phyloP scores from a whole-genome alignment of 2,888 invertebrate species.

The Raillietiella orientalis region DNA sequence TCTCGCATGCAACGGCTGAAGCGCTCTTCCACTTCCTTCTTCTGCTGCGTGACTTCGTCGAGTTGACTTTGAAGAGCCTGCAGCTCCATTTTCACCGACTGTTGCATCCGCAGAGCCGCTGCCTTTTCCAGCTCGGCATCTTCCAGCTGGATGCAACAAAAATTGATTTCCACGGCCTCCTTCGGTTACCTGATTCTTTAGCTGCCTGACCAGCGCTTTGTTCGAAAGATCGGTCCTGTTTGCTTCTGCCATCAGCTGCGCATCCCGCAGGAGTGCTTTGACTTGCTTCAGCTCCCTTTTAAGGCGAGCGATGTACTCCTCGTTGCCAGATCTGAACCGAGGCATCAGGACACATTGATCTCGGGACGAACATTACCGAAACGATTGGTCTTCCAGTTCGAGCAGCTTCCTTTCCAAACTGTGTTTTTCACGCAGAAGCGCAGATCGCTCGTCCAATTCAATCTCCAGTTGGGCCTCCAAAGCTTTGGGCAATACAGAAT shows the following conservation, averaged over 20 bases:
- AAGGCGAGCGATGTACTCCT: constrained; percentile 14
- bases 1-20: constrained; percentile 35
- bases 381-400: constrained; percentile 30
- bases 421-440: constrained; percentile 55
- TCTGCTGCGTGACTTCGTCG: constrained; percentile 38
- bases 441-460: constrained; percentile 66
- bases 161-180: no score
- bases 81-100: constrained; percentile 54
- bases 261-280: constrained; percentile 59
- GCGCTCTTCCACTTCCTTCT: constrained; percentile 46
- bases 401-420: constrained; percentile 58
- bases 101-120: constrained; percentile 53
- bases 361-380: constrained; percentile 8
- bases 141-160: no score
- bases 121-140: constrained; percentile 59
- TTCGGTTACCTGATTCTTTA: constrained; percentile 54
- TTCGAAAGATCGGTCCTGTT: constrained; percentile 33
- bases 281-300: constrained; percentile 55
- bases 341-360: no score
- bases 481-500: no score
- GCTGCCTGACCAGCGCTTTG: constrained; percentile 35
- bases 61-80: constrained; percentile 44
- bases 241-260: constrained; percentile 66
- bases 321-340: no score
- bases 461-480: constrained; percentile 67